Evolutionary conservation across 1,140 invertebrate species (phyloP).

Genomic region (Magallana ariakensis): DNA sequence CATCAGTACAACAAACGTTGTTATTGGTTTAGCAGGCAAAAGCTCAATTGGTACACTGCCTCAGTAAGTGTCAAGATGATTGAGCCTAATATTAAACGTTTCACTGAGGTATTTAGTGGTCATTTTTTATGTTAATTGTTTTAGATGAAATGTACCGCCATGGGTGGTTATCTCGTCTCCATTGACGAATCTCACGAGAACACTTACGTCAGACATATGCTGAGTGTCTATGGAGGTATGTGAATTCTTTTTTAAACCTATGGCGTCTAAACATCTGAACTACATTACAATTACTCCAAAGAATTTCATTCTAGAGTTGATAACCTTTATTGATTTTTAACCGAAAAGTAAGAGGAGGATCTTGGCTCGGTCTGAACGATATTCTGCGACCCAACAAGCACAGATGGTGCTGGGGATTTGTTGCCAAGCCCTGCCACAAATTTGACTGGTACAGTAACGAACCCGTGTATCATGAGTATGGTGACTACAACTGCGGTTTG

Average conservation of each 20-base stretch:
- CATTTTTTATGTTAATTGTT: not conserved
- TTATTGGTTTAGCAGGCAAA: constrained; percentile 46
- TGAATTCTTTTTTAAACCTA: not conserved
- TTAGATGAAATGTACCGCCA: constrained; percentile 29
- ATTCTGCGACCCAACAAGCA: constrained; percentile 21
- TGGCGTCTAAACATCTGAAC: not conserved
- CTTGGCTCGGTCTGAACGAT: not conserved
- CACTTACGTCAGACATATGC: constrained; percentile 25
- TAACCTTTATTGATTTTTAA: not conserved
- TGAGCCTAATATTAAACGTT: too few relatives aligned
- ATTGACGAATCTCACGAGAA: constrained; percentile 29
- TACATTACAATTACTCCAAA: not conserved
- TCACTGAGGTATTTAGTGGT: too few relatives aligned
- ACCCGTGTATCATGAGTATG: not conserved
- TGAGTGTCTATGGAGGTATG: constrained; percentile 2
- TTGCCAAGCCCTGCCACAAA: constrained; percentile 1
- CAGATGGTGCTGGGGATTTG: constrained; percentile 15
- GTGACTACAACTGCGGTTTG: not conserved
- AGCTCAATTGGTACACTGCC: constrained; percentile 39
- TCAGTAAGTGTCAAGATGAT: constrained; percentile 30
- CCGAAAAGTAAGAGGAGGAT: not conserved
- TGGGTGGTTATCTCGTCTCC: constrained; percentile 29
- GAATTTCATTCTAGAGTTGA: not conserved
- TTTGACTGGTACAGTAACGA: constrained; percentile 17
- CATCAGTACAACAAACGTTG: constrained; percentile 24